A percentile compares a stretch with the other conserved stretches of the same genome.
Conservation (phyloP, 2,113 vertebrate genomes). For the Sceloporus undulatus region DNA sequence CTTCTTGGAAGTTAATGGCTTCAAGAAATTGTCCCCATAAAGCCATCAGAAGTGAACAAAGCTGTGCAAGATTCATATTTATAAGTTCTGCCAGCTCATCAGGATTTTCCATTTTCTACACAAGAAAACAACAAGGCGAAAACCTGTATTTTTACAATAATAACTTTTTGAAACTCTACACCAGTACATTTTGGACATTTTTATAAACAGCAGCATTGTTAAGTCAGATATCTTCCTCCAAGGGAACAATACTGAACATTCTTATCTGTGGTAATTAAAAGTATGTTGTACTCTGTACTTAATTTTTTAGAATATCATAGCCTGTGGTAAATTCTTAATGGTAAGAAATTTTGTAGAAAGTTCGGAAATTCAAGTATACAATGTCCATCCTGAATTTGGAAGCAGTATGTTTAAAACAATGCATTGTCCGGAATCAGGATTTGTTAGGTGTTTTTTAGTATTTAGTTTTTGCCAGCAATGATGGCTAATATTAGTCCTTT, state of each 20-base stretch:
- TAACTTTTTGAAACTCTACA: neutral
- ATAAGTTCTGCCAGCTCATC: slow-evolving; percentile 97
- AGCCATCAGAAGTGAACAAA: slow-evolving; percentile 98
- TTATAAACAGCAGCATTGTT: neutral
- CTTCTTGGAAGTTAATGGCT: slow-evolving; percentile 91
- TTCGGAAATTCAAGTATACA: neutral
- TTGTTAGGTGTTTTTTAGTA: too few species aligned
- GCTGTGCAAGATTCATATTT: slow-evolving; percentile 98
- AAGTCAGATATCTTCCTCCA: neutral
- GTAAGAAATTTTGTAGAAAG: neutral
- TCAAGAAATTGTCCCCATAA: slow-evolving; percentile 98
- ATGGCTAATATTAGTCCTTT: too few species aligned
- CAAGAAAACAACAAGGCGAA: slow-evolving; percentile 48
- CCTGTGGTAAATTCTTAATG: neutral
- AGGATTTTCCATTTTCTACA: slow-evolving; percentile 92
- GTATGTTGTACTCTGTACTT: slow-evolving; percentile 3
- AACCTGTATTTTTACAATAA: neutral
- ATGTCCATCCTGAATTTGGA: too few species aligned
- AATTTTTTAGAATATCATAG: neutral
- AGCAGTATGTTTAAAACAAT: too few species aligned
- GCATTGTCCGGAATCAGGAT: too few species aligned
- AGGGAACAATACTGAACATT: neutral
- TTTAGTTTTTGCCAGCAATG: too few species aligned
- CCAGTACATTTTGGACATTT: neutral
- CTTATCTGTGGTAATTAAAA: neutral